Evolutionary conservation across 2,113 vertebrate species (phyloP), one percentile per base, ranked within the genome.

Genomic region (Athene noctua): DNA sequence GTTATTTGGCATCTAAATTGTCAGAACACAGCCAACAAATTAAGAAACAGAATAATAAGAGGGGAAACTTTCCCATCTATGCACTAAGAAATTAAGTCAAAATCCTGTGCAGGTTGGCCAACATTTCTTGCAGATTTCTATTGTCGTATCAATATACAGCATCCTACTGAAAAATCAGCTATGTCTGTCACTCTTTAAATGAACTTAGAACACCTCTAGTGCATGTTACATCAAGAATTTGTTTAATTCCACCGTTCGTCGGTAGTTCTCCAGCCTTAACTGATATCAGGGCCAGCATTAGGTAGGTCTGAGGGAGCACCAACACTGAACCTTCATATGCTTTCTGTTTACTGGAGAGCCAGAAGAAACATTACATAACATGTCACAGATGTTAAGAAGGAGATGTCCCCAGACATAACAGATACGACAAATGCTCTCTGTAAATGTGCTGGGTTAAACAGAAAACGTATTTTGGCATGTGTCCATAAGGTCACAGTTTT

Each of bases 341-440:
- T 97, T 97, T 96, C 94, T 97, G 61, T 98, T 97, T 97, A 94
- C 92, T 88, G n/a, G 94, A 94, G 87, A 97, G 79, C 82, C 92
- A 98, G 92, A 93, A 97, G 96, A 96, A 96, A 93, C 74, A 78
- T 97, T 86, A 63, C 67, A 32, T 95, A 94, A 82, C 86, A 51
- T 82, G 88, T 89, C 80, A 80, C 86, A 97, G 88, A 93, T 88
- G 86, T 87, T 84, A 63, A 61, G 75, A 85, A 75, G 81, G 75
- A 94, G 90, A 96, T 59, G 95, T 77, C 94, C 94, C 86, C 77
- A 95, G 51, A 74, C 83, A 40, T 90, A 95, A 93, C 27, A 81
- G 87, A 78, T 88, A 73, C 0, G 0, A 93, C 15, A 12, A 94
- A 86, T 0, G 9, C 70, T 91, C 81, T 97, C 71, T 94, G 77